Evolutionary conservation across 2,888 invertebrate species (phyloP).

Genomic region (Gibbula magus): DNA sequence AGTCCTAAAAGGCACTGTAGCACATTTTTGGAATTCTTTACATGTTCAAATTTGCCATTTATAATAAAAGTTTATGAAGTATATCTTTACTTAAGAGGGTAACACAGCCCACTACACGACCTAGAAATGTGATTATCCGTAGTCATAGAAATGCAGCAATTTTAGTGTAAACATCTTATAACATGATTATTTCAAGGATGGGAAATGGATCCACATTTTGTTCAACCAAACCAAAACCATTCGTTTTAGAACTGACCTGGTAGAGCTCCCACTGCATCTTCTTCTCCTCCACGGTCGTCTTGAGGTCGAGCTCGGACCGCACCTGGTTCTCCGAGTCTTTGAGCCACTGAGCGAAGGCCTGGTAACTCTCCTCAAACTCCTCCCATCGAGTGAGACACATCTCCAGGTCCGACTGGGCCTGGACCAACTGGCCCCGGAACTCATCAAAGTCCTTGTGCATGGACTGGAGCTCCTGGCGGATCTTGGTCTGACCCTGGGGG

Average conservation of each 20-base stretch:
- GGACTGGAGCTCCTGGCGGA: slow-evolving; percentile 65
- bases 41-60: too few relatives aligned
- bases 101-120: too few relatives aligned
- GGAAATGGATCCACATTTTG: too few relatives aligned
- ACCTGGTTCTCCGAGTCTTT: slow-evolving; percentile 89
- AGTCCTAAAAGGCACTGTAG: too few relatives aligned
- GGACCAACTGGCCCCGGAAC: slow-evolving; percentile 60
- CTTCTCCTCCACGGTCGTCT: slow-evolving; percentile 91
- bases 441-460: slow-evolving; percentile 69
- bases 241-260: slow-evolving; percentile 85
- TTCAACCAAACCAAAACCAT: too few relatives aligned
- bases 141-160: too few relatives aligned
- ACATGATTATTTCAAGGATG: too few relatives aligned
- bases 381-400: slow-evolving; percentile 92
- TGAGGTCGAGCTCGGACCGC: slow-evolving; percentile 86
- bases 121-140: too few relatives aligned
- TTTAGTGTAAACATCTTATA: too few relatives aligned
- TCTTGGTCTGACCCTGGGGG: slow-evolving; percentile 68
- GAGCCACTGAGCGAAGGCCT: slow-evolving; percentile 88
- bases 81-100: too few relatives aligned
- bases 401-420: slow-evolving; percentile 77
- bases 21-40: too few relatives aligned
- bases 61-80: too few relatives aligned
- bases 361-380: slow-evolving; percentile 90
- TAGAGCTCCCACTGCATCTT: slow-evolving; percentile 91